Evolutionary conservation across 2,888 invertebrate species (phyloP), one percentile per base, ranked within the genome.

Genomic region (Cephus rjabovi): DNA sequence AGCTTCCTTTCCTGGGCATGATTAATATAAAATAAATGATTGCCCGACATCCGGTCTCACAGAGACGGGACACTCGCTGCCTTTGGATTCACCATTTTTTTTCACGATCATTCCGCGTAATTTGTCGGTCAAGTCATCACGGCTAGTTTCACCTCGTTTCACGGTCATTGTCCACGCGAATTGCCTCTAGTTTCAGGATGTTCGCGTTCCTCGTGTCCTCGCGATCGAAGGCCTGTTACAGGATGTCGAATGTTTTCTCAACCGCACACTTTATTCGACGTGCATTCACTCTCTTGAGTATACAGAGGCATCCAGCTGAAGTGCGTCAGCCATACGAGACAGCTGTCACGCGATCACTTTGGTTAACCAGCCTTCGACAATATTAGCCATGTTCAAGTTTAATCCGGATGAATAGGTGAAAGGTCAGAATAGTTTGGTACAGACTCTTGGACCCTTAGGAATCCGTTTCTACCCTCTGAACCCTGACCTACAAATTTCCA

Each of bases 1-100:
- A 56, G 56, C 56, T 56, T 89, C 90, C 87, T 90, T 89, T 88
- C 87, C 85, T 83, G 82, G 84, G 85, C 85, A 87, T 89, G 89
- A 91, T 90, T 90, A 89, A 91, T 91, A 90, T 90, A 88, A 89
- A 91, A 90, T 89, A 89, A 91, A 91, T 90, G 89, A 90, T 90
- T 90, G 87, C 88, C 81, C 84, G 85, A 84, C 91, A 91, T 91
- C 91, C 91, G 91, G 90, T 90, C 90, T 82, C 90, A 89, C 88
- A 88, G 86, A 82, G 80, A 85, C 81, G 83, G 81, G 82, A 82
- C 79, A 77, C 80, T 81, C 83, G 80, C 83, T 79, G 83, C 76
- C 81, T 82, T 83, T 83, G 81, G 82, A 83, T 84, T 83, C 86
- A 84, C 83, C 83, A 80, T 79, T 83, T 81, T 34, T 34, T 78